phyloP scores from a whole-genome alignment of 2,888 invertebrate genomes.

The Phrixothrix hirtus region DNA sequence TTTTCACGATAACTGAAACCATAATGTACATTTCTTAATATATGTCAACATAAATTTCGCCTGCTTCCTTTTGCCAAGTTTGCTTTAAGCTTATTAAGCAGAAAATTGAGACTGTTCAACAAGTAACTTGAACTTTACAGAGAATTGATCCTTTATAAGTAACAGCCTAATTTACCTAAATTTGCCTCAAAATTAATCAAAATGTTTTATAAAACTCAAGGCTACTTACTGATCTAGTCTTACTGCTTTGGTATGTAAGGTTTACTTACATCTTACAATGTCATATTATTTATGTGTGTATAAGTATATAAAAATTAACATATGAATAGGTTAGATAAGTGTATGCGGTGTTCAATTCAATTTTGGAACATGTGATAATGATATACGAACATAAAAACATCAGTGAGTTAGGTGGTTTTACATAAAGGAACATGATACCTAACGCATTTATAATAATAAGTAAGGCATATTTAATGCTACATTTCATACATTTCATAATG shows the following conservation, averaged over 20 bases:
- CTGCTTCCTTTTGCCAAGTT: too few species aligned
- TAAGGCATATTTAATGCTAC: constrained; percentile 22
- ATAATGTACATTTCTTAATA: too few species aligned
- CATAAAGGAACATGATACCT: constrained; percentile 31
- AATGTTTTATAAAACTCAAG: neutral
- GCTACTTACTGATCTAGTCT: neutral
- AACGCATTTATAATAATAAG: constrained; percentile 35
- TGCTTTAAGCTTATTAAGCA: too few species aligned
- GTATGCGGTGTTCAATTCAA: constrained; percentile 38
- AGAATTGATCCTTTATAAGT: too few species aligned
- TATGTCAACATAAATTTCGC: too few species aligned
- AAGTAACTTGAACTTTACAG: too few species aligned
- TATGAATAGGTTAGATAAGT: constrained; percentile 39
- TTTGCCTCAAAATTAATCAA: too few species aligned
- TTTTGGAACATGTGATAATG: constrained; percentile 39
- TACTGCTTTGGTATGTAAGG: neutral
- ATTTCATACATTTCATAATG: constrained; percentile 14
- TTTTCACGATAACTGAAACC: too few species aligned
- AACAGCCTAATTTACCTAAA: too few species aligned
- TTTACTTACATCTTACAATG: constrained; percentile 18
- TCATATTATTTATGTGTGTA: constrained; percentile 34
- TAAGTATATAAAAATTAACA: constrained; percentile 36
- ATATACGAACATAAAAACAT: constrained; percentile 39
- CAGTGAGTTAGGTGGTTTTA: constrained; percentile 31
- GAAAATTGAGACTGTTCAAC: too few species aligned